Conservation (phyloP, 2,888 invertebrate genomes). For the Lasius platythorax region DNA sequence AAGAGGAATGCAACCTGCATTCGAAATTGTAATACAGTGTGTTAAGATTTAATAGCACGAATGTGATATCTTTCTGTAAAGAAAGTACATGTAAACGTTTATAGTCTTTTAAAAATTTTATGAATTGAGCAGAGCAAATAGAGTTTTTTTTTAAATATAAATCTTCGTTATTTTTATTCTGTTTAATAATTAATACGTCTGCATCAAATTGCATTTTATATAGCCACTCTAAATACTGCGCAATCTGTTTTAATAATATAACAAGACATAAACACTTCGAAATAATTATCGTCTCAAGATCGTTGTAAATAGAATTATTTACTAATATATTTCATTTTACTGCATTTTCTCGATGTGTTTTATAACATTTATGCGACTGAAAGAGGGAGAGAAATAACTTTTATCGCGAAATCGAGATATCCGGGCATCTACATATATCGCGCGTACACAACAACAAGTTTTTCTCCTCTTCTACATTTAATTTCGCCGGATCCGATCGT, state of each 20-base stretch:
- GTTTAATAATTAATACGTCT: not conserved
- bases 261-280: not conserved
- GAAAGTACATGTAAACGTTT: not conserved
- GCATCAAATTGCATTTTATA: not conserved
- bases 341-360: not conserved
- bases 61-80: not conserved
- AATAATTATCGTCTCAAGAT: not conserved
- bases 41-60: conserved; percentile 14
- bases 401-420: not conserved
- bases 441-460: not conserved
- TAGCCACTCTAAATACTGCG: not conserved
- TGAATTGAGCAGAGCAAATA: not conserved
- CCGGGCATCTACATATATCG: not conserved
- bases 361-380: not conserved
- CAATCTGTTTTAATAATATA: not conserved
- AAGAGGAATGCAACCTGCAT: conserved; percentile 42
- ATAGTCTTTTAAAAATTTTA: not conserved
- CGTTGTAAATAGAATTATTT: not conserved
- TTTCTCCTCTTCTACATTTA: conserved; percentile 29
- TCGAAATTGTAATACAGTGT: conserved; percentile 1
- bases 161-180: not conserved
- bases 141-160: not conserved
- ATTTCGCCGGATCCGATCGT: conserved; percentile 47
- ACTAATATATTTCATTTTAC: not conserved
- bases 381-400: not conserved